These are phyloP conservation scores for Onchidella celtica DNA, from an alignment of 2,888 invertebrate genomes.

Conservation along the genomic window DNA sequence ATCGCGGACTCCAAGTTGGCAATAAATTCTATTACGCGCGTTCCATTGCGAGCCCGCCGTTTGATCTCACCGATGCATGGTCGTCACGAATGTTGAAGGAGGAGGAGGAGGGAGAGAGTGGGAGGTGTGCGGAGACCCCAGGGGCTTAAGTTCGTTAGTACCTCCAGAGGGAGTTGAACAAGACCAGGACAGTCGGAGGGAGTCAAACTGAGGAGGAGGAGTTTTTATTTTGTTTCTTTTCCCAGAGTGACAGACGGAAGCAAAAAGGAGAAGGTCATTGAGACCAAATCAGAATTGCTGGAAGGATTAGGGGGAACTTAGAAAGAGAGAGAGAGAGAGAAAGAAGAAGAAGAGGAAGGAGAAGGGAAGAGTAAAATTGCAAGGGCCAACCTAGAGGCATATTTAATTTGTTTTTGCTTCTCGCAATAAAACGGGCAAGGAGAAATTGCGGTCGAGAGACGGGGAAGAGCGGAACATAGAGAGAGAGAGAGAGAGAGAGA, in stretches of 20 bases:
- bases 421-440: no score
- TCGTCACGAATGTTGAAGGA: slow-evolving; percentile 26
- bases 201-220: not conserved
- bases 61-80: slow-evolving; percentile 32
- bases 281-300: no score
- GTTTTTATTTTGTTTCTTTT: not conserved
- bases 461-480: no score
- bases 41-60: slow-evolving; percentile 33
- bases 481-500: not conserved
- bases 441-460: no score
- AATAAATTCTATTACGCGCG: slow-evolving; percentile 50
- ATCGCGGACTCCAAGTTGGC: slow-evolving; percentile 50
- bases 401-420: no score
- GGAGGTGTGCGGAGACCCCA: slow-evolving; percentile 8
- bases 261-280: not conserved
- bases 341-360: no score
- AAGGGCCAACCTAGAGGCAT: no score
- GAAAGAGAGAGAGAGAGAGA: no score
- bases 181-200: not conserved
- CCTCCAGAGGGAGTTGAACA: not conserved
- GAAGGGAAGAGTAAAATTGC: no score
- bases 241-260: no score
- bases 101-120: no score
- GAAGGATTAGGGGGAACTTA: no score
- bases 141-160: slow-evolving; percentile 41